Base-by-base conservation (phyloP, 2,797 vertebrate genomes). In the Hephaestus fuliginosus region DNA sequence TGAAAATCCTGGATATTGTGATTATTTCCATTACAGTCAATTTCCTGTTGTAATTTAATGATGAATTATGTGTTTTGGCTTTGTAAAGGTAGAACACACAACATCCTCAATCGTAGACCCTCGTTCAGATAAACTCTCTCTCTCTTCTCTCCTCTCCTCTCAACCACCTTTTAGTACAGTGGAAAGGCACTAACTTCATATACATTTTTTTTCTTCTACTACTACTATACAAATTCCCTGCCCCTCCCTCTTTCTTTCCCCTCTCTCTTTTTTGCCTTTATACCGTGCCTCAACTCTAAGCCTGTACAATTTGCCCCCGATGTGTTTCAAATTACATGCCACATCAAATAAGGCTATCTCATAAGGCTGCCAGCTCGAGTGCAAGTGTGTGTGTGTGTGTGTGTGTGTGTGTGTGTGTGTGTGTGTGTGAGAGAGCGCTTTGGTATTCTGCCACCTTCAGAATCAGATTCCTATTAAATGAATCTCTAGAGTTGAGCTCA, bases 291-390 rank as follows among this genome's bases (percentile, higher is more conserved):
- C 58, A 70, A 52, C 82, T 80, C 41, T 65, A 66, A 86, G 67
- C 53, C 67, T 63, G 67, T 84, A 83, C 81, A 84, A 89, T 91
- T 90, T 91, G 65, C 82, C 74, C 87, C 75, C 74, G 12, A 85
- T 91, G 87, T 86, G 88, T 89, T 91, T 91, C 83, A 90, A 92
- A 93, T 94, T 91, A 86, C 92, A 89, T 87, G 92, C 85, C 89
- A 90, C 89, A 88, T 93, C 87, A 90, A 92, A 93, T 93, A 87
- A 92, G 78, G 67, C 78, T 81, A 55, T 82, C 83, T 81, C 70
- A 78, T 86, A 86, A 74, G 56, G 68, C 83, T 67, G 48, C 11
- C 4, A 67, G 53, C 3, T 5, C 1, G 7, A 7, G 25, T 25
- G 67, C 4, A 18, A 44, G 60, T 25, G 25, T 25, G 25, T 25